Evolutionary conservation across 2,113 vertebrate genomes (phyloP).

Genomic region (Alligator sinensis): DNA sequence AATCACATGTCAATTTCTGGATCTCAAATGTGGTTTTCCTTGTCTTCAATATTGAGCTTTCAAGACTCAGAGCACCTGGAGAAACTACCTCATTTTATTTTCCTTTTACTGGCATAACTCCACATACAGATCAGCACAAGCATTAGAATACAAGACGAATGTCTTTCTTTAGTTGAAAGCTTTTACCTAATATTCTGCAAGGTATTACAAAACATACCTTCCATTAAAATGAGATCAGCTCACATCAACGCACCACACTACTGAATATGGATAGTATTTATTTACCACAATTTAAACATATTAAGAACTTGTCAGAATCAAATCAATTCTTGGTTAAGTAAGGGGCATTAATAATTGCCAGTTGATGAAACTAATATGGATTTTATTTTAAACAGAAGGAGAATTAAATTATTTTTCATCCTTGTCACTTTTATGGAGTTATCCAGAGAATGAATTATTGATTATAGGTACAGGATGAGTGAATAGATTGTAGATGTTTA

Average conservation of each 20-base stretch:
- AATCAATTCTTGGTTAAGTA: conserved; percentile 70
- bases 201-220: conserved; percentile 29
- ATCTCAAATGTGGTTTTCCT: not conserved
- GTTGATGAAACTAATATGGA: conserved; percentile 68
- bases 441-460: conserved; percentile 71
- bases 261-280: conserved; percentile 61
- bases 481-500: conserved; percentile 48
- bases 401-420: conserved; percentile 62
- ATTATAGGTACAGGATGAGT: conserved; percentile 45
- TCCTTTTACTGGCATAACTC: not conserved
- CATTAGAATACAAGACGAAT: not conserved
- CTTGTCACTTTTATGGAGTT: conserved; percentile 58
- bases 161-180: not conserved
- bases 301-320: conserved; percentile 68
- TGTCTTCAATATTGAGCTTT: not conserved
- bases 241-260: not conserved
- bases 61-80: not conserved
- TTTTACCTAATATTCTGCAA: conserved; percentile 30
- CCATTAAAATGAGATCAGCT: conserved; percentile 65
- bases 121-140: not conserved
- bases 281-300: conserved; percentile 67
- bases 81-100: not conserved
- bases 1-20: not conserved
- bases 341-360: conserved; percentile 53
- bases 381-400: conserved; percentile 72